Evolutionary conservation across 1,140 invertebrate species (phyloP).

Genomic region (Cydia splendana): DNA sequence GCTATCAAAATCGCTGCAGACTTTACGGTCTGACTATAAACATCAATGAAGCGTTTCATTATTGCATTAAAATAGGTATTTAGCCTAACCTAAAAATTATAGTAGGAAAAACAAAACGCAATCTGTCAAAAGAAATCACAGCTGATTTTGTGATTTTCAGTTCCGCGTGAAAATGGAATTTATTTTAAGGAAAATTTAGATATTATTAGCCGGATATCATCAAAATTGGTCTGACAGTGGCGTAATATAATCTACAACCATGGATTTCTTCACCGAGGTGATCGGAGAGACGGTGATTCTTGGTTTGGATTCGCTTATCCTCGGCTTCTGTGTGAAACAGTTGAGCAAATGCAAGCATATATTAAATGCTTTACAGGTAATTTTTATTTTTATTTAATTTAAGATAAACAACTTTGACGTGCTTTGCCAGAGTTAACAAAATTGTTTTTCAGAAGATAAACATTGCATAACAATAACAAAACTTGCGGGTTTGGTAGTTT

Average conservation of each 20-base stretch:
- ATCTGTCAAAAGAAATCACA: slow-evolving; percentile 17
- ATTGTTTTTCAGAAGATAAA: background rate
- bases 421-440: background rate
- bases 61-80: background rate
- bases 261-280: slow-evolving; percentile 75
- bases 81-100: background rate
- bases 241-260: slow-evolving; percentile 34
- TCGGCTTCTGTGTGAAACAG: slow-evolving; percentile 85
- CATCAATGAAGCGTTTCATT: background rate
- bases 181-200: background rate
- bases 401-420: background rate
- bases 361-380: slow-evolving; percentile 83
- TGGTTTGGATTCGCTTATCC: slow-evolving; percentile 86
- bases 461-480: slow-evolving; percentile 12
- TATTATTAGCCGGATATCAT: background rate
- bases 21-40: too few relatives aligned
- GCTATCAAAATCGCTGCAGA: too few relatives aligned
- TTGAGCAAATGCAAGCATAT: slow-evolving; percentile 86
- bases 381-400: slow-evolving; percentile 27
- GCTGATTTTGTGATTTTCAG: slow-evolving; percentile 9
- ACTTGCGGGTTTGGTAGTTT: background rate
- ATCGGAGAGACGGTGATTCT: slow-evolving; percentile 84
- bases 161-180: background rate
- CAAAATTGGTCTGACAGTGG: background rate
- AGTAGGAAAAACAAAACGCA: background rate